Percentiles rank a stretch among this genome's conserved stretches.
phyloP scores from a whole-genome alignment of 1,140 invertebrate species.

The Branchinecta lynchi region DNA sequence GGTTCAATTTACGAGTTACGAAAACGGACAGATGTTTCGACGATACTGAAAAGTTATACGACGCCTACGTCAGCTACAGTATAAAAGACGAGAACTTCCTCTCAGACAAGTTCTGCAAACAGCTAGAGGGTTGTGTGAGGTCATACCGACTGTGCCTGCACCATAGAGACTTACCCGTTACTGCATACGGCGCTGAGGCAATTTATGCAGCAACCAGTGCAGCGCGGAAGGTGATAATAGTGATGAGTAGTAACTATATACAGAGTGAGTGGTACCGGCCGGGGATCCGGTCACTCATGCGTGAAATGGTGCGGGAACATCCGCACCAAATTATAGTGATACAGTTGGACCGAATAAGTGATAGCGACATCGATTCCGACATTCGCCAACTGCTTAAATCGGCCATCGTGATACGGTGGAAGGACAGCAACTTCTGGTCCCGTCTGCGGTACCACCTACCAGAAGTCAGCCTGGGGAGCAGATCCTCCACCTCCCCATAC shows the following conservation, averaged over 20 bases:
- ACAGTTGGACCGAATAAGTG: slow-evolving; percentile 62
- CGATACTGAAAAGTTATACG: slow-evolving; percentile 67
- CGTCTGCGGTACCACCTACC: slow-evolving; percentile 82
- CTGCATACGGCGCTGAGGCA: slow-evolving; percentile 65
- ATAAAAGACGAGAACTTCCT: slow-evolving; percentile 78
- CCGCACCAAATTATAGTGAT: slow-evolving; percentile 52
- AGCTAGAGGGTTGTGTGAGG: slow-evolving; percentile 24
- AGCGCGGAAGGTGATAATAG: slow-evolving; percentile 70
- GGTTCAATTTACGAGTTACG: slow-evolving; percentile 26
- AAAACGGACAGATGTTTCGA: slow-evolving; percentile 29
- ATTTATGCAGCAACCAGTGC: slow-evolving; percentile 79
- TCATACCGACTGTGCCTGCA: slow-evolving; percentile 63
- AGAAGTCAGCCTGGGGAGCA: slow-evolving; percentile 30
- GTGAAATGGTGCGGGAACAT: slow-evolving; percentile 53
- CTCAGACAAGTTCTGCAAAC: slow-evolving; percentile 43
- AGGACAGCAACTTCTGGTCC: slow-evolving; percentile 84
- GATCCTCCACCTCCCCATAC: neutral
- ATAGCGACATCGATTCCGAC: slow-evolving; percentile 72
- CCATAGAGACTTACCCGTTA: slow-evolving; percentile 67
- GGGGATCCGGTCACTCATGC: slow-evolving; percentile 80
- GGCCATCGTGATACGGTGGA: slow-evolving; percentile 71
- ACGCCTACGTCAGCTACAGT: slow-evolving; percentile 80
- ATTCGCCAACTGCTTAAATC: slow-evolving; percentile 72
- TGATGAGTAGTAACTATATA: slow-evolving; percentile 80
- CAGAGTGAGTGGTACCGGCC: slow-evolving; percentile 85